phyloP scores from a whole-genome alignment of 2,888 invertebrate species.

The Pollenia amentaria region DNA sequence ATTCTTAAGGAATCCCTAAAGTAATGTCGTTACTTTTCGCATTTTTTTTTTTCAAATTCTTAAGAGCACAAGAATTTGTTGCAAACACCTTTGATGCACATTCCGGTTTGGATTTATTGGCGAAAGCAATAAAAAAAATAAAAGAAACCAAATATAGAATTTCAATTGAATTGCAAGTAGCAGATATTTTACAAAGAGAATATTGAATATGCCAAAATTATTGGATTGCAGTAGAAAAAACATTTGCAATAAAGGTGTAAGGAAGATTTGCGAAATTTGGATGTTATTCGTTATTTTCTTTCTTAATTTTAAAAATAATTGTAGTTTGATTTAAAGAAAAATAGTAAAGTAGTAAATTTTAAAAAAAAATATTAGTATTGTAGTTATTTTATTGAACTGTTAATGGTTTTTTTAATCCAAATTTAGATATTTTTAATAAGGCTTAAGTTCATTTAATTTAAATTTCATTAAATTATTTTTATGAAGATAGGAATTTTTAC shows the following conservation, averaged over 20 bases:
- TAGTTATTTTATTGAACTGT: too few species aligned
- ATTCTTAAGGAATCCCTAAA: slow-evolving; percentile 52
- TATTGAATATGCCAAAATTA: slow-evolving; percentile 18
- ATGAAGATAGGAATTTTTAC: too few species aligned
- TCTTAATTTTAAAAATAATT: neutral
- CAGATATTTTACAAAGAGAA: slow-evolving; percentile 33
- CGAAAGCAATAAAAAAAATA: neutral
- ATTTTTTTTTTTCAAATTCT: neutral
- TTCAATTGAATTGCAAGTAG: slow-evolving; percentile 49
- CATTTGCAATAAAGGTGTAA: neutral
- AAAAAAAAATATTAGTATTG: too few species aligned
- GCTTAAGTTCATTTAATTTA: too few species aligned
- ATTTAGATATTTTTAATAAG: too few species aligned
- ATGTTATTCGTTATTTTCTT: neutral
- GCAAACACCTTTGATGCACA: slow-evolving; percentile 61
- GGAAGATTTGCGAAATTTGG: neutral
- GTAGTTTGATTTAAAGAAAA: neutral
- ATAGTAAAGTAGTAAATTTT: too few species aligned
- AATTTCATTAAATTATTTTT: too few species aligned
- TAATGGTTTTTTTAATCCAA: too few species aligned
- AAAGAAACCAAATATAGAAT: slow-evolving; percentile 32
- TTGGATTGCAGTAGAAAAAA: neutral
- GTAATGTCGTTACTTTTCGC: slow-evolving; percentile 41
- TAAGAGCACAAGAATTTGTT: slow-evolving; percentile 45
- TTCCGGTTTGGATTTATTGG: slow-evolving; percentile 46